Percentiles rank a stretch among this genome's conserved stretches.
These are phyloP conservation scores for Dusona sp. DNA, from an alignment of 2,888 invertebrate species.

Conservation along the genomic window DNA sequence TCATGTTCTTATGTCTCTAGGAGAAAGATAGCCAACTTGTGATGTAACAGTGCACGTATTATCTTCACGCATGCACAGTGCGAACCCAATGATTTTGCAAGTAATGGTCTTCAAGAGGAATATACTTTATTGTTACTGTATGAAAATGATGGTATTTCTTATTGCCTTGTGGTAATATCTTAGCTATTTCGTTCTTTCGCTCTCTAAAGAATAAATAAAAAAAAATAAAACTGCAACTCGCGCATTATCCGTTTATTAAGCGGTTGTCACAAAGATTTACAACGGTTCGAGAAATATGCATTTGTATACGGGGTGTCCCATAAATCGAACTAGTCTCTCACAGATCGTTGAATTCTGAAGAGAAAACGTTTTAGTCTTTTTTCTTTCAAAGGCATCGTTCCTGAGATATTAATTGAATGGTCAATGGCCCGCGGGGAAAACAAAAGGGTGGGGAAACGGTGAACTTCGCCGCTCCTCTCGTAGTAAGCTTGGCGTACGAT, in stretches of 20 bases:
- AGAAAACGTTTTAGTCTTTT: not conserved
- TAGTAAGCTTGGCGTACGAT: no score
- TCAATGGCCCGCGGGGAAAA: no score
- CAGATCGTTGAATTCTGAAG: conserved; percentile 40
- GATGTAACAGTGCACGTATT: conserved; percentile 37
- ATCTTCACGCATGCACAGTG: conserved; percentile 33
- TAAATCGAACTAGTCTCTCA: not conserved
- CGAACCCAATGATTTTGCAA: conserved; percentile 45
- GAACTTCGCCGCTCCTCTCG: no score
- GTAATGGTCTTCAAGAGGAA: conserved; percentile 44
- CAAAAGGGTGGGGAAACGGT: no score
- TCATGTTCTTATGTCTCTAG: conserved; percentile 8
- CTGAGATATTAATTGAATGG: no score
- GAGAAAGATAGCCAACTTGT: conserved; percentile 27
- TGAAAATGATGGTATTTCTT: conserved; percentile 67
- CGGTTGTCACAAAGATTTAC: conserved; percentile 73
- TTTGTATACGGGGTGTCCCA: conserved; percentile 6
- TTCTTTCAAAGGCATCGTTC: no score
- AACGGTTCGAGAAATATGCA: conserved; percentile 51
- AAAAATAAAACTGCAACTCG: conserved; percentile 50
- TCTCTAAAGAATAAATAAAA: conserved; percentile 50
- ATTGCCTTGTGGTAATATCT: conserved; percentile 68
- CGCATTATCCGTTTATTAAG: conserved; percentile 73
- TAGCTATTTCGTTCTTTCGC: conserved; percentile 65
- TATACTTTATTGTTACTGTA: conserved; percentile 66